Evolutionary conservation across 2,113 vertebrate species (phyloP), one percentile per base, ranked within the genome.

Genomic region (Ptychochromis oligacanthus): DNA sequence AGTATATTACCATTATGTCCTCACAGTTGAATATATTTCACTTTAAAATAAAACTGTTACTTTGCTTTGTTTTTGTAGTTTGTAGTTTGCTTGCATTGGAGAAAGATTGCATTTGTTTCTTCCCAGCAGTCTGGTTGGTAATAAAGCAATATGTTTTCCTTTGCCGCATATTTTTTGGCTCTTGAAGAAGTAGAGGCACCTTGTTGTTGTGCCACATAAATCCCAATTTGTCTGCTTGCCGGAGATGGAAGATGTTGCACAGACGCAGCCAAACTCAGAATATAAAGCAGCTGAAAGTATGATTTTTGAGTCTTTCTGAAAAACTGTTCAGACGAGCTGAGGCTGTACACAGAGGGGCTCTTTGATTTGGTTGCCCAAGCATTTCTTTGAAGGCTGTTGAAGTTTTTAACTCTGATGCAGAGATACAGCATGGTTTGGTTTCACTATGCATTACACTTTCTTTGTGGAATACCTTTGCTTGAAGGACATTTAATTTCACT

Each of bases 261-360:
- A 65, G 36, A 75, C 82, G 85, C 60, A 79, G 86, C 86, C 77
- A 67, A 82, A 89, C 81, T 75, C 87, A 1, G 86, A 85, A 91
- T 87, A 88, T 89, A 84, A 91, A 89, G 56, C 34, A 80, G 79
- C 88, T 79, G 76, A 80, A 91, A 82, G 49, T 82, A 24, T 85
- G 75, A 81, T 85, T 84, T 87, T 75, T 78, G n/a, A 22, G 49
- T 77, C 65, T 75, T 80, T 62, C 64, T 26, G 59, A 77, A 72
- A 85, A 89, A 18, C 49, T 4, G 7, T 61, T 75, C 26, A 87
- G 83, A 74, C 28, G 20, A 79, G 75, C 72, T 28, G 58, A 64
- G 62, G 81, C 77, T 86, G 56, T 7, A 49, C 54, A 24, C 6
- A 13, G 54, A 61, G 54, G 43, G 28, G 28, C 20, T 26, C 80